Percentiles rank a stretch among this genome's conserved stretches.
These are phyloP conservation scores for Drosophila kepulauana DNA, from an alignment of 1,140 invertebrate genomes.

Conservation along the genomic window DNA sequence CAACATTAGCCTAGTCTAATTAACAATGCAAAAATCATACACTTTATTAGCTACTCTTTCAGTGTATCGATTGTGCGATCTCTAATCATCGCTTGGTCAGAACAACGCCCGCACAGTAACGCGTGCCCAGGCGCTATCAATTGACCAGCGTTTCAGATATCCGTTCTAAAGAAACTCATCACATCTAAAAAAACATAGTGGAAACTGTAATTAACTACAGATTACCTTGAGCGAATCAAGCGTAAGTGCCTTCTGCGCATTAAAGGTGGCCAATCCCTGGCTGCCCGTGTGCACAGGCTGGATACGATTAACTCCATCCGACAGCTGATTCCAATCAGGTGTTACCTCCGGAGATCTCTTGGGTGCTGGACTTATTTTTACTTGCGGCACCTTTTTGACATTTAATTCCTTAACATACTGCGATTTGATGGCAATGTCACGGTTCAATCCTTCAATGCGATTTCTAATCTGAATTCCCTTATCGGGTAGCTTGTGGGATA, in stretches of 20 bases:
- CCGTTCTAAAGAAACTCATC: slow-evolving; percentile 69
- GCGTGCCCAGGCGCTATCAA: slow-evolving; percentile 54
- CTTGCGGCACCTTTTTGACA: slow-evolving; percentile 37
- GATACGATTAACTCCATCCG: slow-evolving; percentile 70
- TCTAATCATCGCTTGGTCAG: slow-evolving; percentile 50
- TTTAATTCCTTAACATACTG: slow-evolving; percentile 37
- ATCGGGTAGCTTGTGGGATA: slow-evolving; percentile 67
- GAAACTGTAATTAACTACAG: background rate
- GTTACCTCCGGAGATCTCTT: background rate
- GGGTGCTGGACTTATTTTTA: slow-evolving; percentile 16
- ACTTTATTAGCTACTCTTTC: background rate
- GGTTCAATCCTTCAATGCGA: slow-evolving; percentile 57
- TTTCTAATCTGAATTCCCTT: slow-evolving; percentile 67
- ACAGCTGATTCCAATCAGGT: slow-evolving; percentile 56
- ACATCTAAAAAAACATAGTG: background rate
- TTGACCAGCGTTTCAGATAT: slow-evolving; percentile 61
- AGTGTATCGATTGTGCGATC: slow-evolving; percentile 16
- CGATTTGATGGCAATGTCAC: slow-evolving; percentile 44
- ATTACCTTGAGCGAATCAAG: slow-evolving; percentile 76
- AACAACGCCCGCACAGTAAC: slow-evolving; percentile 65
- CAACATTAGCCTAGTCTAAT: background rate
- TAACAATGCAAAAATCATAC: background rate
- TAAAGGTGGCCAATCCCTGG: slow-evolving; percentile 77
- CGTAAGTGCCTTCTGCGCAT: slow-evolving; percentile 72
- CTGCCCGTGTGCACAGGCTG: slow-evolving; percentile 70